Evolutionary conservation across 2,113 vertebrate genomes (phyloP).

Genomic region (Arenaria interpres): DNA sequence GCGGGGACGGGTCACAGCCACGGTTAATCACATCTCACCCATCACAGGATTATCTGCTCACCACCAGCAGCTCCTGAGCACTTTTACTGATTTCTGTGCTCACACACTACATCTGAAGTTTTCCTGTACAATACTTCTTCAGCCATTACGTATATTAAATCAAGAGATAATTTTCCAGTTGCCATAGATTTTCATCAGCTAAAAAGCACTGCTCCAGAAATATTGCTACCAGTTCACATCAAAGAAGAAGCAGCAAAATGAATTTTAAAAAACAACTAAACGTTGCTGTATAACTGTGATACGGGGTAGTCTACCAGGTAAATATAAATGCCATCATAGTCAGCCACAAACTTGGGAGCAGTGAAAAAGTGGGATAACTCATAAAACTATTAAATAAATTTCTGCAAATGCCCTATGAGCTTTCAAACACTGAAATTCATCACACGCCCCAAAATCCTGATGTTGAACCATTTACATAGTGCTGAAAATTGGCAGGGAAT

Average conservation of each 20-base stretch:
- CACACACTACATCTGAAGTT: not conserved
- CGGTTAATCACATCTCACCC: not conserved
- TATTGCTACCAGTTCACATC: not conserved
- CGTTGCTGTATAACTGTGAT: not conserved
- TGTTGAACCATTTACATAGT: not conserved
- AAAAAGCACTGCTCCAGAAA: not conserved
- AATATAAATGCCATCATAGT: not conserved
- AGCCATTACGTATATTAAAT: not conserved
- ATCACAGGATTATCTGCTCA: not conserved
- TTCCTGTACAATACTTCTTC: not conserved
- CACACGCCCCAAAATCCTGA: not conserved
- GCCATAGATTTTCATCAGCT: not conserved
- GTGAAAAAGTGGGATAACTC: not conserved
- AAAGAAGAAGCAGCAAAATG: not conserved
- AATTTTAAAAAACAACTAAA: not conserved
- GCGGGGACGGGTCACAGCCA: not conserved
- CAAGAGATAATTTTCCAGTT: not conserved
- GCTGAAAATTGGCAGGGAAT: constrained; percentile 43
- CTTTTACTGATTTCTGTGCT: not conserved
- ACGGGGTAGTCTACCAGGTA: not conserved
- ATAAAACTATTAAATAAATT: constrained; percentile 8
- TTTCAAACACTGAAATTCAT: not conserved
- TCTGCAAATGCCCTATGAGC: not conserved
- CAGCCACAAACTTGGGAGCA: not conserved
- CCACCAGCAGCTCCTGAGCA: not conserved